Evolutionary conservation across 2,113 vertebrate genomes (phyloP).

Genomic region (Gadus chalcogrammus): DNA sequence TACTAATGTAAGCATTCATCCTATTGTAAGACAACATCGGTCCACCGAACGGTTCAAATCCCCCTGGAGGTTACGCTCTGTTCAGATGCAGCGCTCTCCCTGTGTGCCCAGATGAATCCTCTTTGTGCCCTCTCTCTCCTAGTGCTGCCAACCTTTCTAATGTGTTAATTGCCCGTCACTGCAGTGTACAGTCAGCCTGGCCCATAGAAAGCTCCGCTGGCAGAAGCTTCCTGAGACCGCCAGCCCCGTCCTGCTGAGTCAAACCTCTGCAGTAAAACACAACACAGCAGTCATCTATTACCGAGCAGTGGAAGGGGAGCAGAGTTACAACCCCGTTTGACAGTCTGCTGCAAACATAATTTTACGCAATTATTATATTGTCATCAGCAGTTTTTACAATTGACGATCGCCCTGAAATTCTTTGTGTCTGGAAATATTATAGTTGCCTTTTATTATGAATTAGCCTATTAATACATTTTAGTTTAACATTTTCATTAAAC

Average conservation of each 20-base stretch:
- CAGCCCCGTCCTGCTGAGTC: constrained; percentile 1
- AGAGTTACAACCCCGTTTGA: not conserved
- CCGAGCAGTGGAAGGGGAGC: no score
- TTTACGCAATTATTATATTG: not conserved
- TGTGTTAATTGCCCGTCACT: not conserved
- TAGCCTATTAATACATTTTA: no score
- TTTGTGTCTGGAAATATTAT: no score
- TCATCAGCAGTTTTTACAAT: not conserved
- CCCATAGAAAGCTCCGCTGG: not conserved
- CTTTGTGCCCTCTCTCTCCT: not conserved
- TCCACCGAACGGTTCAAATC: no score
- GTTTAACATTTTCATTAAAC: no score
- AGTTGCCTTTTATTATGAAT: no score
- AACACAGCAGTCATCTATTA: no score
- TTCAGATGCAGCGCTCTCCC: not conserved
- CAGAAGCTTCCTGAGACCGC: no score
- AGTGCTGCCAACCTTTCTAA: not conserved
- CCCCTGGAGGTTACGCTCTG: no score
- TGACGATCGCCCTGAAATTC: no score
- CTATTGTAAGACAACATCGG: no score
- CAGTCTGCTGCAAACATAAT: not conserved
- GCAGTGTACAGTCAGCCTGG: not conserved
- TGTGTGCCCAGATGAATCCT: not conserved
- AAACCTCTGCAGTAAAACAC: not conserved
- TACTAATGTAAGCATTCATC: no score